Conservation (phyloP, 1,140 invertebrate species). For the Scaptodrosophila lebanonensis region DNA sequence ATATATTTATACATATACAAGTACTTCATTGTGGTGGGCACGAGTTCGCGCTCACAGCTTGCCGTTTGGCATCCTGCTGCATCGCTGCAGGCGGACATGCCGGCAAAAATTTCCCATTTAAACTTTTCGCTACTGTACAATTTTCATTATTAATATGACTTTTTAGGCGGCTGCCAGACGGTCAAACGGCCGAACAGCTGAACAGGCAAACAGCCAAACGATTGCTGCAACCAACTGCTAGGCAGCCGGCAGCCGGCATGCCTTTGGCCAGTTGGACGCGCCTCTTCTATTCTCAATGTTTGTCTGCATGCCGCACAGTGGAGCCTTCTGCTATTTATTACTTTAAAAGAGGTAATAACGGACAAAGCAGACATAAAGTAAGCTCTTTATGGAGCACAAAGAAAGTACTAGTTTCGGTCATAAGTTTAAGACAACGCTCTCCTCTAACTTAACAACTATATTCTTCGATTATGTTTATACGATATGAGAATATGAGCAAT, state of each 20-base stretch:
- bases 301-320: constrained; percentile 31
- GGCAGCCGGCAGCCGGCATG: constrained; percentile 60
- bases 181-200: no score
- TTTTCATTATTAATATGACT: constrained; percentile 75
- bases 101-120: constrained; percentile 69
- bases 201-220: no score
- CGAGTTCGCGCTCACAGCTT: constrained; percentile 43
- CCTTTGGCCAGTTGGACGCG: constrained; percentile 66
- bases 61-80: constrained; percentile 56
- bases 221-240: no score
- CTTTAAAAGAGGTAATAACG: no score
- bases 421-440: no score
- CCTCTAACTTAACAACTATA: no score
- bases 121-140: constrained; percentile 71
- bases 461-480: no score
- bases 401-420: no score
- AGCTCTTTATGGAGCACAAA: no score
- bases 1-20: constrained; percentile 14
- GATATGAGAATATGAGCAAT: no score
- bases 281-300: constrained; percentile 69
- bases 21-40: constrained; percentile 14
- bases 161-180: constrained; percentile 66
- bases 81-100: constrained; percentile 34
- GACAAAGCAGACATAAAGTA: constrained; percentile 23
- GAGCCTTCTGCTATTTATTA: no score